Evolutionary conservation across 2,113 vertebrate species (phyloP).

Genomic region (Coracopsis vasa): DNA sequence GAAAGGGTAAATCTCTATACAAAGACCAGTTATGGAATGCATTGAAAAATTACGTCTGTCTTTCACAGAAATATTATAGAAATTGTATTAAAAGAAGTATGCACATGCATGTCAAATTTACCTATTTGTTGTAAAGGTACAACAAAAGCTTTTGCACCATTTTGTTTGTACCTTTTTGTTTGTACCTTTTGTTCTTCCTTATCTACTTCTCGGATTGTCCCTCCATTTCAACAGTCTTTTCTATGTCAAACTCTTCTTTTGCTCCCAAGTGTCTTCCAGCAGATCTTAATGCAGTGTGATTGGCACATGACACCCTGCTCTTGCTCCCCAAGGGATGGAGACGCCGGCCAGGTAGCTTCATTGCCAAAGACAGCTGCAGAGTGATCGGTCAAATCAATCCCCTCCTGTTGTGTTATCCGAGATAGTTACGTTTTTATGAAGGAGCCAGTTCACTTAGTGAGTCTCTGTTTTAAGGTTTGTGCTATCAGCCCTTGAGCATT

Average conservation of each 20-base stretch:
- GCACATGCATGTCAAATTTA: neutral
- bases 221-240: neutral
- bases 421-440: neutral
- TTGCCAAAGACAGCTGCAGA: neutral
- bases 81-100: neutral
- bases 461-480: neutral
- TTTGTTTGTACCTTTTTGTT: too few relatives aligned
- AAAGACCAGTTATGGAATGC: neutral
- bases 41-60: neutral
- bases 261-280: neutral
- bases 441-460: neutral
- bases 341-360: rapidly evolving
- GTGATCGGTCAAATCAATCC: neutral
- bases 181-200: too few relatives aligned
- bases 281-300: neutral
- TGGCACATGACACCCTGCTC: rapidly evolving
- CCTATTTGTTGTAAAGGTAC: neutral
- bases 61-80: neutral
- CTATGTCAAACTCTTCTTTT: neutral
- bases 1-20: neutral
- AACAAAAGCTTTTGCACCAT: too few relatives aligned
- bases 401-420: neutral
- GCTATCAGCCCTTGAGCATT: neutral
- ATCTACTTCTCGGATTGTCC: neutral
- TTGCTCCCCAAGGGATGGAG: neutral